Conservation (phyloP, 2,113 vertebrate genomes). For the Menura novaehollandiae region DNA sequence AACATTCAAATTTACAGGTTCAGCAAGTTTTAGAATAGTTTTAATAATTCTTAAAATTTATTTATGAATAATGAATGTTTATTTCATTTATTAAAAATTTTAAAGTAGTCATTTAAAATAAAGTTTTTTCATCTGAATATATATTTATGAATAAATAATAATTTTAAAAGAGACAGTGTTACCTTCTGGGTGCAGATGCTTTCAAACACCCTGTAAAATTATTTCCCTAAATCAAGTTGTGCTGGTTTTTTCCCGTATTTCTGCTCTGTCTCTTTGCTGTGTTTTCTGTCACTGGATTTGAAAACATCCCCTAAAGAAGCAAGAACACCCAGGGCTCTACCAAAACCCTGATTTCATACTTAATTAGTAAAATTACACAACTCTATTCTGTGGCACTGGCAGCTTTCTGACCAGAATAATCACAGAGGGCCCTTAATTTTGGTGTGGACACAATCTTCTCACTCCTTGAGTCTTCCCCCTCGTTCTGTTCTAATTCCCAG, state of each 20-base stretch:
- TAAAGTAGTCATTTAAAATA: background rate
- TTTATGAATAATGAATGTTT: background rate
- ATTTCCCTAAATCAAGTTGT: background rate
- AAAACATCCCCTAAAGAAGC: conserved; percentile 55
- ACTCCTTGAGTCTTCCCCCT: background rate
- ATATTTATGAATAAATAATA: background rate
- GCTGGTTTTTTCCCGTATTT: background rate
- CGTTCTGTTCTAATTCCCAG: background rate
- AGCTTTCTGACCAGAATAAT: background rate
- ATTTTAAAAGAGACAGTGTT: background rate
- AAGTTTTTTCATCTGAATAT: background rate
- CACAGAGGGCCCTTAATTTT: background rate
- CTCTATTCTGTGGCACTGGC: background rate
- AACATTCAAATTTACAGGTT: background rate
- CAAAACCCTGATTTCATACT: background rate
- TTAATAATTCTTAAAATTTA: background rate
- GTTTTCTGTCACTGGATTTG: conserved; percentile 46
- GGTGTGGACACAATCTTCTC: background rate
- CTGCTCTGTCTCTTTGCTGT: conserved; percentile 28
- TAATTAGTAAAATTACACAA: background rate
- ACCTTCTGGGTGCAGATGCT: background rate
- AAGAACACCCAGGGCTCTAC: background rate
- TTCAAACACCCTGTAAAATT: background rate
- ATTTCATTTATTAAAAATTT: background rate
- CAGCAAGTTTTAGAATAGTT: background rate